Base-by-base conservation (phyloP, 2,113 vertebrate species). In the Rattus rattus region DNA sequence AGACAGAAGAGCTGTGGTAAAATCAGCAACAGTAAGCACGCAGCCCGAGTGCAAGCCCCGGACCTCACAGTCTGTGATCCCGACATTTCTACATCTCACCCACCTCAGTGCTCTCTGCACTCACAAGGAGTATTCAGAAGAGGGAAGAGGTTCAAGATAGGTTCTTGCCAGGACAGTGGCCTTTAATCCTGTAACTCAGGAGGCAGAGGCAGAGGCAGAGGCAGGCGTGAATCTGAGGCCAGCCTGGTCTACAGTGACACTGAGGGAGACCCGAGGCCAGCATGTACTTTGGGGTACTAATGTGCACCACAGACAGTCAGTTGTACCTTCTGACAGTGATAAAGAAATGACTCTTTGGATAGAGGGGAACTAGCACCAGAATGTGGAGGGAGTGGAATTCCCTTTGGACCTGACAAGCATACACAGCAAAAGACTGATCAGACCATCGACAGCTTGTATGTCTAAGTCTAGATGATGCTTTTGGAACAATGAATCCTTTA, bases 111-210 rank as follows among this genome's bases (percentile, higher is more conserved):
- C 85, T 92, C 28, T 77, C 36, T 75, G 33, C 39, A 61, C 2
- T 90, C 92, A 88, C 76, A 81, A 70, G 69, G 36, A 92, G 20
- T 92, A 96, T 88, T 83, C 90, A 36, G 94, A 36, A 95, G 43
- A 43, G 43, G 43, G 94, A 36, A 95, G 43, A 43, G 43, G 43
- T 43, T 43, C 43, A 43, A 87, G 3, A 0, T 43, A 88, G 30
- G 22, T 75, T 24, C 72, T 77, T 88, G 69, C 22, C 67, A 54
- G 61, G 80, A 88, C 10, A 56, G 54, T 13, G 13, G 54, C 54
- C 54, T 56, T 56, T 56, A 56, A 56, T 56, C 54, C 54, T 14
- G 54, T 56, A 56, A 56, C 54, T 56, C 54, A 56, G 54, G 11
- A 13, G 54, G 54, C 54, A 56, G 54, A 56, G 54, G 43, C 43